Evolutionary conservation across 2,113 vertebrate species (phyloP).

Genomic region (Erythrocebus patas): DNA sequence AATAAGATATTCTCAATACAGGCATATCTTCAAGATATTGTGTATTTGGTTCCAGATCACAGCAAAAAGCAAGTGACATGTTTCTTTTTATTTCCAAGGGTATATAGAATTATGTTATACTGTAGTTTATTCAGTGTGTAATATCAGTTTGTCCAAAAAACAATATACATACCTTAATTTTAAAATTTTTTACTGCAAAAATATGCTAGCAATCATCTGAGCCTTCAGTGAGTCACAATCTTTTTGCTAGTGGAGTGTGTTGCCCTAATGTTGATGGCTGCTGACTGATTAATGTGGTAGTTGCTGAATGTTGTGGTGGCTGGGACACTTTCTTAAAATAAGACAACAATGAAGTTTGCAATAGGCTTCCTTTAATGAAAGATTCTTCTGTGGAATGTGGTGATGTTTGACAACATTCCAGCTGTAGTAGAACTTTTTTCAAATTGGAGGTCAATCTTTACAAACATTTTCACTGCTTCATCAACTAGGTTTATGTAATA

Average conservation of each 20-base stretch:
- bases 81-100: neutral
- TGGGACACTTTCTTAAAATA: neutral
- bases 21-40: neutral
- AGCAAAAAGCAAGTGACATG: neutral
- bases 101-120: neutral
- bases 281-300: neutral
- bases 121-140: neutral
- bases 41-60: neutral
- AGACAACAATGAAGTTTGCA: neutral
- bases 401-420: neutral
- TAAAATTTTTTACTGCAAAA: neutral
- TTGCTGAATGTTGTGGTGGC: neutral
- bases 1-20: neutral
- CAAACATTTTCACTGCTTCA: neutral
- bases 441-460: neutral
- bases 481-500: neutral
- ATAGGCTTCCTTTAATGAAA: neutral
- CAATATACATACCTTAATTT: neutral
- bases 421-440: neutral
- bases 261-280: neutral
- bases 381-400: neutral
- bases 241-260: neutral
- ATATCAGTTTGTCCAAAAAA: neutral
- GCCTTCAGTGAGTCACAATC: neutral
- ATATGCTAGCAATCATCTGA: neutral